Evolutionary conservation across 2,113 vertebrate genomes (phyloP), one percentile per base, ranked within the genome.

Genomic region (Caracal caracal): DNA sequence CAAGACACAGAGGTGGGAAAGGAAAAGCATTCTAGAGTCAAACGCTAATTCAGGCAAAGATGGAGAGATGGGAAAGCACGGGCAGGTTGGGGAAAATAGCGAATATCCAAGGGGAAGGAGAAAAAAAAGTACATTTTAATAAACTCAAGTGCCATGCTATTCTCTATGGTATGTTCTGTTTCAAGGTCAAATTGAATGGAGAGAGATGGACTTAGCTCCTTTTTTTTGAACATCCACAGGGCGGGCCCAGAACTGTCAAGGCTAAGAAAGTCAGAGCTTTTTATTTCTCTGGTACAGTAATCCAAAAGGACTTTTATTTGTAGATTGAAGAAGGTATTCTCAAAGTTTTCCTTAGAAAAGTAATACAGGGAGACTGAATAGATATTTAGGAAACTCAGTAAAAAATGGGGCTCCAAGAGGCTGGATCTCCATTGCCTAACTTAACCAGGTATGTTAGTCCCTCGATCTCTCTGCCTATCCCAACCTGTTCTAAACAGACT

Each of bases 321-420:
- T 59, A 65, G 53, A 83, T 35, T 35, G 68, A 93, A 33, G 76
- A 90, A 94, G 19, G 35, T 59, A 75, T 95, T 96, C 78, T 92
- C 37, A n/a, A 89, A 73, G 35, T 89, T 94, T 97, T 71, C 68
- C 75, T 94, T 76, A 65, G 91, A 92, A 90, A 95, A 92, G 47
- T 37, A 85, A 83, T 70, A 80, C 6, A 88, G 49, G n/a, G 19
- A 86, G 53, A 6, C 40, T 10, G 16, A 76, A n/a, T 9, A 65
- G 35, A 87, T 56, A 75, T 56, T 83, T 26, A 87, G 49, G 30
- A 96, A 93, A 90, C 56, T 66, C 43, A 79, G 16, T 63, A 63
- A 68, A 73, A 81, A 83, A 75, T n/a, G 13, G 35, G 30, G 5
- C 61, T 90, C 49, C 28, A 33, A 24, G 33, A 63, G 12, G 33